phyloP scores from a whole-genome alignment of 2,113 vertebrate species.

The Callocephalon fimbriatum region DNA sequence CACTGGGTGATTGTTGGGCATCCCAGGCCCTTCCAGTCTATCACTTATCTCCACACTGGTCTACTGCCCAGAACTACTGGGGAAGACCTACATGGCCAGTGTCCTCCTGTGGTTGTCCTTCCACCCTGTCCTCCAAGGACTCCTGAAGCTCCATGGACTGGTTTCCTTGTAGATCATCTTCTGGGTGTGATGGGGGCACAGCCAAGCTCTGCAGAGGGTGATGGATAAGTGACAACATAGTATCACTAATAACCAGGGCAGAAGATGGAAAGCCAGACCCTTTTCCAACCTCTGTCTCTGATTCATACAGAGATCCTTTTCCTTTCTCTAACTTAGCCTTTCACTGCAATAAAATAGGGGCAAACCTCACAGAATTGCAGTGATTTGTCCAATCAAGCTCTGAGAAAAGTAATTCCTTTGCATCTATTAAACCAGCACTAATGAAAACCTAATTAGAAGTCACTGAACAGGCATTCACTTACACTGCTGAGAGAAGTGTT shows the following conservation, averaged over 20 bases:
- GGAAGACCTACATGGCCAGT: background rate
- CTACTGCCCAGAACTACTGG: background rate
- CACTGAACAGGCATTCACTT: background rate
- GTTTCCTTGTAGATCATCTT: background rate
- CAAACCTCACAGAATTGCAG: background rate
- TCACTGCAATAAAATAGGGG: background rate
- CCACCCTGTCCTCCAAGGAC: background rate
- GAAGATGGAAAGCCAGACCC: background rate
- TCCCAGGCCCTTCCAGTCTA: background rate
- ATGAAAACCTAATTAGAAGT: background rate
- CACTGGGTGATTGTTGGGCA: background rate
- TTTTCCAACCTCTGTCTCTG: background rate
- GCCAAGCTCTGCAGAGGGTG: background rate
- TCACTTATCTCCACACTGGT: background rate
- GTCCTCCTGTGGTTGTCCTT: background rate
- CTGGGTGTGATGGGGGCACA: background rate
- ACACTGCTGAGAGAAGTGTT: background rate
- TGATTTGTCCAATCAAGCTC: background rate
- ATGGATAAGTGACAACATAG: accelerated
- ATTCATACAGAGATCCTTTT: background rate
- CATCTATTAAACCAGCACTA: background rate
- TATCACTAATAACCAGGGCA: background rate
- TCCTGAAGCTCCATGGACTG: background rate
- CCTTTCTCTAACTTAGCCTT: background rate
- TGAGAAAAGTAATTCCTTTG: background rate